Evolutionary conservation across 1,140 invertebrate species (phyloP).

Genomic region (Drosophila insularis): DNA sequence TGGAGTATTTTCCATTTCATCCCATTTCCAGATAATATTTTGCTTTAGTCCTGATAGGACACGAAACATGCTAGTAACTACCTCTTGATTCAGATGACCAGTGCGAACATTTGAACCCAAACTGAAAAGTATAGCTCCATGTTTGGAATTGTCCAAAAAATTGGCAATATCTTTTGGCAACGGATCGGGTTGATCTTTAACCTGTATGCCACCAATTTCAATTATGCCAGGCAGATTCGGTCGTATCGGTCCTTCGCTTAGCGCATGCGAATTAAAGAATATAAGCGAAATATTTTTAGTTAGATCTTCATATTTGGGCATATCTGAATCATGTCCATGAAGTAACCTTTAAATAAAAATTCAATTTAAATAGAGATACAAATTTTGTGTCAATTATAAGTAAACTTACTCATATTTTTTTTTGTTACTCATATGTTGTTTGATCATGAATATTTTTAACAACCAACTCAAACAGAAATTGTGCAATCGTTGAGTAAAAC

Average conservation of each 20-base stretch:
- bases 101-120: slow-evolving; percentile 83
- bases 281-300: slow-evolving; percentile 41
- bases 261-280: slow-evolving; percentile 35
- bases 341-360: not conserved
- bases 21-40: slow-evolving; percentile 85
- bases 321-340: not conserved
- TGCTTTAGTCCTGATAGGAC: slow-evolving; percentile 83
- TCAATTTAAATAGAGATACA: no score
- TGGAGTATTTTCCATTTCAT: slow-evolving; percentile 59
- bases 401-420: not conserved
- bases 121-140: slow-evolving; percentile 85
- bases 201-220: slow-evolving; percentile 79
- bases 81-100: slow-evolving; percentile 71
- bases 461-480: not conserved
- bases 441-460: not conserved
- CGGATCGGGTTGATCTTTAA: slow-evolving; percentile 54
- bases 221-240: slow-evolving; percentile 70
- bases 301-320: slow-evolving; percentile 31
- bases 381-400: not conserved
- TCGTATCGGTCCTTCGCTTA: slow-evolving; percentile 45
- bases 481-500: slow-evolving; percentile 11
- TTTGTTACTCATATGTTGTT: not conserved
- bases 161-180: slow-evolving; percentile 65
- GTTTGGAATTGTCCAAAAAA: slow-evolving; percentile 48
- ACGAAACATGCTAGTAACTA: slow-evolving; percentile 73